Evolutionary conservation across 2,888 invertebrate genomes (phyloP).

Genomic region (Ferdinandea cuprea): DNA sequence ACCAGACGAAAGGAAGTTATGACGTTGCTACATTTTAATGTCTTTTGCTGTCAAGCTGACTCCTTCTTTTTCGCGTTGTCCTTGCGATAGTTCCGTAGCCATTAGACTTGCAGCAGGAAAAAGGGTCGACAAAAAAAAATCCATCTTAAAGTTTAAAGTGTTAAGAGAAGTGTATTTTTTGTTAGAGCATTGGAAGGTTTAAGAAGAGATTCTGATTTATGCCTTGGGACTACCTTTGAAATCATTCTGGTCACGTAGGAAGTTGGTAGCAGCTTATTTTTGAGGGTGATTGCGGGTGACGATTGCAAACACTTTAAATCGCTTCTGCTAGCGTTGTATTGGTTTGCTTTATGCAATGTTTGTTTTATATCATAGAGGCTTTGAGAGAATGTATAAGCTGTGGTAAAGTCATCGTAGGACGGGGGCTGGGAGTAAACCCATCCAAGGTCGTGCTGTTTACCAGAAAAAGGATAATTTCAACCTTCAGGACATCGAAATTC

Average conservation of each 20-base stretch:
- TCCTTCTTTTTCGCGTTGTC: slow-evolving; percentile 38
- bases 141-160: slow-evolving; percentile 29
- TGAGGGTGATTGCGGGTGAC: background rate
- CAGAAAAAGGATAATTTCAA: too few species aligned
- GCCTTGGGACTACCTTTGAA: background rate
- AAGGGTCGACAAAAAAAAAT: background rate
- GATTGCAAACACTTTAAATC: background rate
- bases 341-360: background rate
- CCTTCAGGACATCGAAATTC: too few species aligned
- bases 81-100: slow-evolving; percentile 15
- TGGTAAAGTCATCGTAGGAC: too few species aligned
- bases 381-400: background rate
- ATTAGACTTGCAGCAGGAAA: background rate
- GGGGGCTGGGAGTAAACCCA: too few species aligned
- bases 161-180: background rate
- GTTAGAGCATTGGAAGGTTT: background rate
- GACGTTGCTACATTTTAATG: slow-evolving; percentile 73
- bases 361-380: background rate
- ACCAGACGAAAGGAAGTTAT: slow-evolving; percentile 73
- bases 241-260: slow-evolving; percentile 50
- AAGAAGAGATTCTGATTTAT: slow-evolving; percentile 13
- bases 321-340: background rate
- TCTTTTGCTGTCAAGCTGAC: slow-evolving; percentile 68
- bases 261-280: background rate
- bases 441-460: too few species aligned